Evolutionary conservation across 1,140 invertebrate species (phyloP).

Genomic region (Apocrypta bakeri): DNA sequence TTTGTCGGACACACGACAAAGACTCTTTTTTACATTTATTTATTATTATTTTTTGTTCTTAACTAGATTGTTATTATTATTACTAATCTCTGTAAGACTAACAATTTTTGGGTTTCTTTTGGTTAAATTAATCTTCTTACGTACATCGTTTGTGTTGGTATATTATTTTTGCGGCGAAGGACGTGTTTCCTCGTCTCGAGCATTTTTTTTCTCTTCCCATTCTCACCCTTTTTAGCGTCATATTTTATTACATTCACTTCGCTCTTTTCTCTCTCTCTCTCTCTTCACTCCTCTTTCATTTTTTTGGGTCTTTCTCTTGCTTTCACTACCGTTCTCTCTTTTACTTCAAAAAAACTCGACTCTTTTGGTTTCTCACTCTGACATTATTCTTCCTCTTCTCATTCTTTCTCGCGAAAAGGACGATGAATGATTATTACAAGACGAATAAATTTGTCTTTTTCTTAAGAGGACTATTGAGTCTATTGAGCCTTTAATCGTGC

Average conservation of each 20-base stretch:
- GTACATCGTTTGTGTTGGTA: background rate
- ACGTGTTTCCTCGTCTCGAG: background rate
- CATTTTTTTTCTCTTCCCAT: background rate
- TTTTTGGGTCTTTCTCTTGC: background rate
- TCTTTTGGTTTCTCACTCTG: background rate
- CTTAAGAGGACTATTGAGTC: no score
- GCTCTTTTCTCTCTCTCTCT: background rate
- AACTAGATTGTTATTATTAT: constrained; percentile 1
- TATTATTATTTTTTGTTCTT: background rate
- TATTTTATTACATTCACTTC: constrained; percentile 10
- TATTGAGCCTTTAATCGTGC: no score
- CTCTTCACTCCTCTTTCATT: background rate
- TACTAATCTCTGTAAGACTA: background rate
- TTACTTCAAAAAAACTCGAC: background rate
- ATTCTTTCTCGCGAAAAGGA: background rate
- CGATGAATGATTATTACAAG: background rate
- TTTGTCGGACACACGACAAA: background rate
- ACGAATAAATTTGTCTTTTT: no score
- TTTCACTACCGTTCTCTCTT: background rate
- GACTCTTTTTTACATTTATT: constrained; percentile 28
- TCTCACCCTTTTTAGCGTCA: background rate
- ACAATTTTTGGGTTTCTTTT: background rate
- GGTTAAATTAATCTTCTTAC: background rate
- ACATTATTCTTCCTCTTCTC: constrained; percentile 1
- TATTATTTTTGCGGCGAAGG: background rate